Conservation (phyloP, 2,113 vertebrate species). For the Calyptommatus sinebrachiatus region DNA sequence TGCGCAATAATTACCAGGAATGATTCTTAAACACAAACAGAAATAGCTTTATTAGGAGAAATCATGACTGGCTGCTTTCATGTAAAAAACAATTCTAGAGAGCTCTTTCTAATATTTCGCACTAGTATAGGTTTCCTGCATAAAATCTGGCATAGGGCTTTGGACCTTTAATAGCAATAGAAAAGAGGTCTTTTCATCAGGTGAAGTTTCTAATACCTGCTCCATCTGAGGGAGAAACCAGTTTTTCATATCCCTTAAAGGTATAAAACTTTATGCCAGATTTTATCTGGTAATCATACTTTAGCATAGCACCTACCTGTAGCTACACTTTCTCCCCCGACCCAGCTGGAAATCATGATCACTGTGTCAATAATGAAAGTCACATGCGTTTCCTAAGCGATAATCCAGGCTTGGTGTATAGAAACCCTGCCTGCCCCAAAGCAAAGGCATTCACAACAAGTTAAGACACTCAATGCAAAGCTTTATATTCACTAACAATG, state of each 20-base stretch:
- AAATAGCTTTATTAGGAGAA: background rate
- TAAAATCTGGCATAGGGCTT: no score
- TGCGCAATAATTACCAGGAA: background rate
- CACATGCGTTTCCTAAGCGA: background rate
- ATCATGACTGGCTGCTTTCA: background rate
- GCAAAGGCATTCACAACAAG: background rate
- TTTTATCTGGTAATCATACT: background rate
- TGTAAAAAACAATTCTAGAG: background rate
- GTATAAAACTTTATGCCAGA: no score
- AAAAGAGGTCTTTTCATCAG: no score
- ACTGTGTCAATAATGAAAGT: slow-evolving; percentile 9
- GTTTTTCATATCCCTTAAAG: no score
- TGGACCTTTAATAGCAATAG: no score
- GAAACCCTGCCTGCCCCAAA: background rate
- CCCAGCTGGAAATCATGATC: background rate
- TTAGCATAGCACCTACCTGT: background rate
- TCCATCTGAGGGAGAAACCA: no score
- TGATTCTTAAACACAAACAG: background rate
- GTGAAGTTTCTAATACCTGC: no score
- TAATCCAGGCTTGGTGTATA: slow-evolving; percentile 8
- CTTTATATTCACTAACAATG: background rate
- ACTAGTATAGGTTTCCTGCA: no score
- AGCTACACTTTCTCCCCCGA: background rate
- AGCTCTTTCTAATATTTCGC: background rate
- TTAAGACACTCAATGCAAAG: background rate